Base-by-base conservation (phyloP, 2,797 vertebrate genomes). In the Zalophus californianus region DNA sequence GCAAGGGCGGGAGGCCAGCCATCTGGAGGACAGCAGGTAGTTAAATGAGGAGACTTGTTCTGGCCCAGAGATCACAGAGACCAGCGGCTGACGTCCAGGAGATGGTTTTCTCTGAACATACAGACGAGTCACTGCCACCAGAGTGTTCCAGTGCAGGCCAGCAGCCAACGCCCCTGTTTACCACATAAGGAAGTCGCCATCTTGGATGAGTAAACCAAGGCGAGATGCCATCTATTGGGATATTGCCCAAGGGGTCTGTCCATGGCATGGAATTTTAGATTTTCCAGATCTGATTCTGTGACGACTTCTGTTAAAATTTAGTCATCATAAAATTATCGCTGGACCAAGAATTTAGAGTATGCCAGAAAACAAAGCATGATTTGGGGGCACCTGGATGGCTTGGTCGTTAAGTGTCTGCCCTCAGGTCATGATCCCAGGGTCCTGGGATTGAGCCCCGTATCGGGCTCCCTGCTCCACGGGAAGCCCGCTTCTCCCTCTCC, bases 141-240 rank as follows among this genome's bases (percentile, higher is more conserved):
- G 54, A 3, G 15, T 64, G 27, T 35, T 12, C 73, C 11, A 1
- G 41, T 1, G 25, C 1, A 11, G 64, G 52, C 32, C 29, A 0
- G 21, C 52, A 1, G 72, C n/a, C 44, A 0, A 0, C 9, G 2
- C n/a, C 7, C 0, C 7, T n/a, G 32, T 7, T 38, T 2, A 2
- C n/a, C 32, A 0, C 2, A 1, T 13, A 52, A 8, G 3, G 27
- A 9, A 3, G 11, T 1, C 3, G 1, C 48, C 48, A 1, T 58
- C 8, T 3, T 15, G 18, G 25, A 44, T 1, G 7, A 50, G 18
- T 2, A 32, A 32, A 23, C 54, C 25, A 16, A 38, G 77, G 18
- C 0, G 0, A 0, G 16, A 5, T 6, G 5, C 23, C 77, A 0
- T 5, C 35, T 52, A 25, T 12, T 7, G 0, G 13, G 29, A 1